Evolutionary conservation across 2,113 vertebrate genomes (phyloP).

Genomic region (Naja naja): DNA sequence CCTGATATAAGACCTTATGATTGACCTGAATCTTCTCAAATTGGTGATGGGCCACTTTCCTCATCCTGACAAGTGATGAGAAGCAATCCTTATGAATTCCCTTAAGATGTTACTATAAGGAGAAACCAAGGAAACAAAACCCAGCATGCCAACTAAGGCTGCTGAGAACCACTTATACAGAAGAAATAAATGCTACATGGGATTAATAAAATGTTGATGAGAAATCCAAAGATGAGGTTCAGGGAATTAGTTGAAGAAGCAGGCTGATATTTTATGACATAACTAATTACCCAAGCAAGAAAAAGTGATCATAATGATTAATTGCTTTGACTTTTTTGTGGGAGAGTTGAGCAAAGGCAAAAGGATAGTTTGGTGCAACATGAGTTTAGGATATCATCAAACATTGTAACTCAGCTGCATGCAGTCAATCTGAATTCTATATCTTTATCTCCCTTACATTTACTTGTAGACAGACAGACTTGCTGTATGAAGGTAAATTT

Average conservation of each 20-base stretch:
- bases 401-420: neutral
- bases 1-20: neutral
- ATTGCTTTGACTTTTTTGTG: conserved; percentile 42
- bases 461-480: neutral
- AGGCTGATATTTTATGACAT: conserved; percentile 58
- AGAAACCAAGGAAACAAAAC: conserved; percentile 12
- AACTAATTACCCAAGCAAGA: conserved; percentile 56
- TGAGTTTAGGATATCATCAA: neutral
- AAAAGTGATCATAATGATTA: conserved; percentile 55
- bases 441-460: neutral
- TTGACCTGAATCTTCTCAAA: neutral
- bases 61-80: neutral
- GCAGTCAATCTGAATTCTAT: neutral
- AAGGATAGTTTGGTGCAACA: conserved; percentile 19
- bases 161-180: neutral
- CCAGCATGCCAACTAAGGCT: neutral
- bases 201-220: conserved; percentile 55
- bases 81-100: neutral
- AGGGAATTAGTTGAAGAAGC: conserved; percentile 55
- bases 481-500: neutral
- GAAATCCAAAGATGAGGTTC: conserved; percentile 45
- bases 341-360: conserved; percentile 7
- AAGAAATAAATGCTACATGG: conserved; percentile 39
- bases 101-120: neutral
- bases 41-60: neutral